Conservation (phyloP, 2,113 vertebrate genomes). For the Stomatorhinus ivindoensis region DNA sequence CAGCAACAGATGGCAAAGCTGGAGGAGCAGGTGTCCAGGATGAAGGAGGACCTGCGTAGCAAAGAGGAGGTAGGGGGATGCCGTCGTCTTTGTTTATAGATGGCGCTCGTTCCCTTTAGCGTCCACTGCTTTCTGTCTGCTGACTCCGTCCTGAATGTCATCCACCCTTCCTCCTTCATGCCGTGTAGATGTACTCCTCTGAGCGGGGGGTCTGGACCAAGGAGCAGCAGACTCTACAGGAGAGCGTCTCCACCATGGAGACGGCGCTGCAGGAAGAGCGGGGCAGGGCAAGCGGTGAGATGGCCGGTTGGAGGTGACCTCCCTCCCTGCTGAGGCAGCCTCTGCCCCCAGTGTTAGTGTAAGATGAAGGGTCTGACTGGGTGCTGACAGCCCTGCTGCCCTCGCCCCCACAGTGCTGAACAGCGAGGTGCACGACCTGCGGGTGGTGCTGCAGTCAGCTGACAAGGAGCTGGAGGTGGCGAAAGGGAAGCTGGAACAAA, state of each 20-base stretch:
- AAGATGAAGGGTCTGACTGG: not conserved
- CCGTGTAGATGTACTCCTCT: slow-evolving; percentile 67
- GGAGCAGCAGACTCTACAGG: slow-evolving; percentile 61
- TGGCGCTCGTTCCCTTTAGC: not conserved
- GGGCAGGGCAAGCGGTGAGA: slow-evolving; percentile 62
- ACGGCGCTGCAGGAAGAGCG: slow-evolving; percentile 64
- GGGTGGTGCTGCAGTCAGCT: slow-evolving; percentile 83
- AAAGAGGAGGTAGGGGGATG: slow-evolving; percentile 46
- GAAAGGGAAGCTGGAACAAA: slow-evolving; percentile 61
- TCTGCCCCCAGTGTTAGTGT: not conserved
- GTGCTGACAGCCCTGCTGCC: not conserved
- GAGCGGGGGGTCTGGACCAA: slow-evolving; percentile 65
- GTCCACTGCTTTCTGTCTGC: not conserved
- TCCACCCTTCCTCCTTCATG: too few species aligned
- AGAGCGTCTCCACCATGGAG: slow-evolving; percentile 59
- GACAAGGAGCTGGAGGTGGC: slow-evolving; percentile 75
- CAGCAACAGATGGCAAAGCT: slow-evolving; percentile 75
- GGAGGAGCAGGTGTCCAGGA: slow-evolving; percentile 70
- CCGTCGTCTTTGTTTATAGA: not conserved
- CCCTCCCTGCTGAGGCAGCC: not conserved
- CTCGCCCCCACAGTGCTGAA: slow-evolving; percentile 62
- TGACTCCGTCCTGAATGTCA: not conserved
- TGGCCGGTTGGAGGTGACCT: not conserved
- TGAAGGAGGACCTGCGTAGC: slow-evolving; percentile 56
- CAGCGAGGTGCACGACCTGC: slow-evolving; percentile 83